Conservation (phyloP, 2,797 vertebrate genomes). For the Echiichthys vipera region DNA sequence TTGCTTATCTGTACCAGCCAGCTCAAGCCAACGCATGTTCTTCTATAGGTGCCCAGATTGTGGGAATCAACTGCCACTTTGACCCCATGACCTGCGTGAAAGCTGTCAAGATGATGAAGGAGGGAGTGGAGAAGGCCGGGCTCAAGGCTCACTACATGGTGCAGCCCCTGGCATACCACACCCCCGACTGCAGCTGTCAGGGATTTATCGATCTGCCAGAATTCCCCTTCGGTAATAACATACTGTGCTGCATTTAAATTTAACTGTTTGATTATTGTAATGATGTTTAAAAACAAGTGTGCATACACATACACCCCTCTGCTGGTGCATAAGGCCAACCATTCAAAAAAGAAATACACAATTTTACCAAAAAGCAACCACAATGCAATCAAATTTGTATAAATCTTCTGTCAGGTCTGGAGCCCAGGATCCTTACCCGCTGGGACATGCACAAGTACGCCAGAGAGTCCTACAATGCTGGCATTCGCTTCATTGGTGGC, state of each 20-base stretch:
- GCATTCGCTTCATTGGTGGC: conserved; percentile 90
- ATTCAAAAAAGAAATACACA: background rate
- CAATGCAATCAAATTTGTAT: background rate
- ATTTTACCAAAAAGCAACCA: background rate
- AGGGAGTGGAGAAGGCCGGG: conserved; percentile 89
- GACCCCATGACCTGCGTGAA: conserved; percentile 90
- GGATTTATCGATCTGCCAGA: conserved; percentile 97
- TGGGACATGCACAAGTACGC: conserved; percentile 95
- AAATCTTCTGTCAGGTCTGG: conserved; percentile 82
- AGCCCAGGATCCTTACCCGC: conserved; percentile 91
- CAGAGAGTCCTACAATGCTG: conserved; percentile 90
- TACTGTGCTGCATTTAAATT: background rate
- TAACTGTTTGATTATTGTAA: background rate
- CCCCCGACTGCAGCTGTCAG: conserved; percentile 91
- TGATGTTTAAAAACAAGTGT: background rate
- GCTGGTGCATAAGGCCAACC: background rate
- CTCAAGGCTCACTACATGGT: conserved; percentile 93
- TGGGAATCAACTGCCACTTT: conserved; percentile 97
- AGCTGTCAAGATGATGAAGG: conserved; percentile 87
- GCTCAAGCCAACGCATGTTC: conserved; percentile 19
- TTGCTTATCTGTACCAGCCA: conserved; percentile 21
- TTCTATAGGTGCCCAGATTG: conserved; percentile 89
- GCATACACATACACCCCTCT: too few species aligned
- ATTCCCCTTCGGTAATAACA: conserved; percentile 90
- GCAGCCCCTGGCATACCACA: conserved; percentile 87